A percentile compares a stretch with the other conserved stretches of the same genome.
phyloP scores from a whole-genome alignment of 2,888 invertebrate genomes.

The Rotaria socialis region DNA sequence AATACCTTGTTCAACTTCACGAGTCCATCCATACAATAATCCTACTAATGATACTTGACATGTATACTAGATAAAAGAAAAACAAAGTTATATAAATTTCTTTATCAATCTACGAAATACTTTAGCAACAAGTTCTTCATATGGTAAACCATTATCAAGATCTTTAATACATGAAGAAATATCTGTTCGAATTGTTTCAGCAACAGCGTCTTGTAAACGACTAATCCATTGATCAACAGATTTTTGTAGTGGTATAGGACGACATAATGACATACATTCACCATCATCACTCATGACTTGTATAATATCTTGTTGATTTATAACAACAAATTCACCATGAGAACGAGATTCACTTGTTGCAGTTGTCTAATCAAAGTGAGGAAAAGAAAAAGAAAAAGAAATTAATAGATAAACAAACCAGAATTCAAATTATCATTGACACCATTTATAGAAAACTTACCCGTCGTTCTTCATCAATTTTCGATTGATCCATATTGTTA shows the following conservation, averaged over 20 bases:
- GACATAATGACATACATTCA: conserved; percentile 36
- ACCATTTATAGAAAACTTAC: background rate
- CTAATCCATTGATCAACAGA: conserved; percentile 58
- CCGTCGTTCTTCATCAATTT: conserved; percentile 12
- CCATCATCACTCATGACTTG: conserved; percentile 45
- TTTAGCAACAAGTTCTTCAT: conserved; percentile 57
- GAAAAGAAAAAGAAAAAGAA: too few relatives aligned
- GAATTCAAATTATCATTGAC: too few relatives aligned
- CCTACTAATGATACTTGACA: conserved; percentile 58
- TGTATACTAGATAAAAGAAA: conserved; percentile 53
- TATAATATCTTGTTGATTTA: conserved; percentile 35
- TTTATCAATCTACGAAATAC: conserved; percentile 48
- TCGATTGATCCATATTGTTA: background rate
- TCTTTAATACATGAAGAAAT: conserved; percentile 53
- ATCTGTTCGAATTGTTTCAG: conserved; percentile 53
- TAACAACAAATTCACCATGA: background rate
- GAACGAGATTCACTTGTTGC: background rate
- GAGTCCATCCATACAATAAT: conserved; percentile 57
- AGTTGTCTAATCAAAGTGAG: background rate
- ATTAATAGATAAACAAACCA: too few relatives aligned
- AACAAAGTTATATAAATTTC: background rate
- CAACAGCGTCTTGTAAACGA: conserved; percentile 52
- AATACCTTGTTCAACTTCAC: conserved; percentile 57
- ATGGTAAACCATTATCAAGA: conserved; percentile 52
- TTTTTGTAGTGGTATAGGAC: conserved; percentile 50